These are phyloP conservation scores for Leucophenga maculata DNA, from an alignment of 2,888 invertebrate species.

Conservation along the genomic window DNA sequence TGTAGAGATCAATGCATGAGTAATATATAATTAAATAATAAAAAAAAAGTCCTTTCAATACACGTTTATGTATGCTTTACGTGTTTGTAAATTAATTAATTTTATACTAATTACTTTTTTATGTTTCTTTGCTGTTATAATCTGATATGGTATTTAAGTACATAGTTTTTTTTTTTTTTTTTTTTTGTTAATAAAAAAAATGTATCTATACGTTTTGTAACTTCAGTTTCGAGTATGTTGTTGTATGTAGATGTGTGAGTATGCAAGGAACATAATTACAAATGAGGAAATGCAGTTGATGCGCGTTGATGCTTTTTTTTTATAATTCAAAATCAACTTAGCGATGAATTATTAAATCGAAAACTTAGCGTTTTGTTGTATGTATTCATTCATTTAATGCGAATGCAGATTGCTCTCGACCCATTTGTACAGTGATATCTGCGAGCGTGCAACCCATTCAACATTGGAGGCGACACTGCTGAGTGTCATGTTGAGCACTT, in stretches of 20 bases:
- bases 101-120: no score
- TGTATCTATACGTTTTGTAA: background rate
- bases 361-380: no score
- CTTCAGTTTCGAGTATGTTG: background rate
- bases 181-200: no score
- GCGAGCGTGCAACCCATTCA: slow-evolving; percentile 72
- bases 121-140: background rate
- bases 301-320: no score
- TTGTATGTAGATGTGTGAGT: slow-evolving; percentile 33
- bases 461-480: slow-evolving; percentile 72
- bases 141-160: background rate
- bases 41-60: slow-evolving; percentile 38
- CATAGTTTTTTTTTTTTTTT: background rate
- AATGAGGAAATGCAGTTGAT: slow-evolving; percentile 55
- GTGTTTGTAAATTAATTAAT: no score
- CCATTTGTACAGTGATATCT: slow-evolving; percentile 72
- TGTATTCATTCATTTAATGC: slow-evolving; percentile 56
- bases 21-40: slow-evolving; percentile 33
- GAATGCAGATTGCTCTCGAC: slow-evolving; percentile 69
- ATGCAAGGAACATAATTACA: slow-evolving; percentile 70
- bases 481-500: slow-evolving; percentile 71
- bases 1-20: slow-evolving; percentile 9
- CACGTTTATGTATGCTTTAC: no score
- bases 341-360: background rate
- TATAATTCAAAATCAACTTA: slow-evolving; percentile 22